Conservation (phyloP, 2,113 vertebrate genomes). For the Phrynosoma platyrhinos region DNA sequence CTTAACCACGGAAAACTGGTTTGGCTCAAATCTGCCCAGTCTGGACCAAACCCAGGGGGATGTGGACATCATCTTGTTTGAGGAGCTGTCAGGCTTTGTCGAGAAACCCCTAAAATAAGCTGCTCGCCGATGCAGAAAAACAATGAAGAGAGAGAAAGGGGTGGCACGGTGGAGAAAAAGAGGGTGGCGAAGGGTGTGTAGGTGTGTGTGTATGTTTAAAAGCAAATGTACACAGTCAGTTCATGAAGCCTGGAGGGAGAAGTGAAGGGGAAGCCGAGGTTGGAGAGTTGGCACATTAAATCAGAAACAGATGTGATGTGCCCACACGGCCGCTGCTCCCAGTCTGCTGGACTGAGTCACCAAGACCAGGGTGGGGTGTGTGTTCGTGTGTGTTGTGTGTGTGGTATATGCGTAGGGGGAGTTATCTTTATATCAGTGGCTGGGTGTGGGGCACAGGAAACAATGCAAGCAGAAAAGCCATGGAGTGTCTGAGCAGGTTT, state of each 20-base stretch:
- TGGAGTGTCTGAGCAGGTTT: conserved; percentile 72
- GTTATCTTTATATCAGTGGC: conserved; percentile 75
- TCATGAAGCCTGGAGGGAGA: conserved; percentile 52
- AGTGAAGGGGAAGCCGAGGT: conserved; percentile 53
- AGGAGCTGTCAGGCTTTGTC: conserved; percentile 42
- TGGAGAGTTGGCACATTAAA: conserved; percentile 64
- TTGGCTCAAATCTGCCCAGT: conserved; percentile 70
- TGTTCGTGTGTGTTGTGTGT: neutral
- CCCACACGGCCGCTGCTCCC: conserved; percentile 55
- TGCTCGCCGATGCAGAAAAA: conserved; percentile 18
- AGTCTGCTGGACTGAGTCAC: conserved; percentile 73
- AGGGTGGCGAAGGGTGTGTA: neutral
- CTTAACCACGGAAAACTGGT: conserved; percentile 80
- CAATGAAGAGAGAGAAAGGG: neutral
- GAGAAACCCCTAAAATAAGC: conserved; percentile 60
- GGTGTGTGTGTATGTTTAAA: neutral
- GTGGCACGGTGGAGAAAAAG: neutral
- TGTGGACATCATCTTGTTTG: conserved; percentile 35
- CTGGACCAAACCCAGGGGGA: conserved; percentile 69
- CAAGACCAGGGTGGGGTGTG: conserved; percentile 59
- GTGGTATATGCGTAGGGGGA: conserved; percentile 37
- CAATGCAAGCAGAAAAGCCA: conserved; percentile 73
- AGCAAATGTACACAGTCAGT: neutral
- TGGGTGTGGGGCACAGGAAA: conserved; percentile 76
- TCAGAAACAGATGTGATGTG: conserved; percentile 80